Base-by-base conservation (phyloP, 2,113 vertebrate species). In the Lathamus discolor region DNA sequence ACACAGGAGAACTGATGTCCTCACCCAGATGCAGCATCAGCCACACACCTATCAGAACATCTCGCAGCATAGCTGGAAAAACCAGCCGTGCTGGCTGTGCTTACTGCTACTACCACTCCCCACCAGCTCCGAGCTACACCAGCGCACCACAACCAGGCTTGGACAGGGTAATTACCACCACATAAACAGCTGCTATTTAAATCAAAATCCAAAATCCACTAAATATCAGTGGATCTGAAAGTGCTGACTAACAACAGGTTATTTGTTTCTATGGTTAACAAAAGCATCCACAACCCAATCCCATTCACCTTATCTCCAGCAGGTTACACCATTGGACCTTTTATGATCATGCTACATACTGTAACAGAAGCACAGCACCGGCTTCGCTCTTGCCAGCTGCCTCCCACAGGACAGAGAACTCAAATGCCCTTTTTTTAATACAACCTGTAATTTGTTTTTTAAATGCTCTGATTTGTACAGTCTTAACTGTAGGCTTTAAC, bases 341-440 rank as follows among this genome's bases (percentile, higher is more conserved):
- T 27, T 27, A 15, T 9, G 28, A 43, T 13, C 39, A 4, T 1
- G 2, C n/a, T 64, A 11, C 33, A 2, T 11, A 1, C 41, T 35
- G 3, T 5, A 24, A 13, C 59, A 93, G 35, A 61, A 82, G 54
- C 44, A 27, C 55, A 66, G 69, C 4, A 43, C 7, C 37, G 27
- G 68, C 25, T 57, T 61, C 9, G 3, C 39, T 59, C 35, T 7
- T 35, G 54, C 33, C 24, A 70, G 44, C 41, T 41, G 33, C 39
- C 54, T 67, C 64, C 29, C 69, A 25, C 1, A 33, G 20, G 20
- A 20, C 62, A 72, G 15, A 29, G 7, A 64, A 19, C 39, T 72
- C 48, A 61, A 68, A 44, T 7, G 35, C 43, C 19, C 35, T 66
- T 27, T 52, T 80, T 54, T 27, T 10, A 55, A 57, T 23, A 49